A percentile compares a stretch with the other conserved stretches of the same genome.
Conservation (phyloP, 2,888 invertebrate genomes). For the Frankliniella fusca region DNA sequence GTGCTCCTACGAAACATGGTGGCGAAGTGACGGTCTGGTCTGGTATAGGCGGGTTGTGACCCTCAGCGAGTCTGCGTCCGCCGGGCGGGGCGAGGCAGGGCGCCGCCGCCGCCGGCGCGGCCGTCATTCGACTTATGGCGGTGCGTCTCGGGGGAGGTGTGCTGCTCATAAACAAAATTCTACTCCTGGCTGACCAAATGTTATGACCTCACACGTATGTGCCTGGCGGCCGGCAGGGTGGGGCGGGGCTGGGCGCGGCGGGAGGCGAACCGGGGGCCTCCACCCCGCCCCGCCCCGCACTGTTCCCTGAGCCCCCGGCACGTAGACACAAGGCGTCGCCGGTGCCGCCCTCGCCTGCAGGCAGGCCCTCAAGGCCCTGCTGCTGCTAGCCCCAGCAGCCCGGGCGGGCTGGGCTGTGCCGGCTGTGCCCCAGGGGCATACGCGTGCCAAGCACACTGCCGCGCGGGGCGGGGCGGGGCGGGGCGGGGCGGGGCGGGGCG, state of each 20-base stretch:
- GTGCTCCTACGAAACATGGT: too few species aligned
- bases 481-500: not conserved
- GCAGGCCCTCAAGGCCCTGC: not conserved
- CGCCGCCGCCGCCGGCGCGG: too few species aligned
- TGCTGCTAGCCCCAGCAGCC: not conserved
- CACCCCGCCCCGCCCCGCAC: not conserved
- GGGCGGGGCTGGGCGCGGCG: not conserved
- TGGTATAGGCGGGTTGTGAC: too few species aligned
- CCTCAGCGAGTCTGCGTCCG: not conserved
- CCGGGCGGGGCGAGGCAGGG: not conserved
- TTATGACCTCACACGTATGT: conserved; percentile 26
- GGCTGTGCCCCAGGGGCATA: not conserved
- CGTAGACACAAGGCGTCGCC: conserved; percentile 8
- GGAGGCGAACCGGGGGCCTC: not conserved
- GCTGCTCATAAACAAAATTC: conserved; percentile 21
- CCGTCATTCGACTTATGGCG: not conserved
- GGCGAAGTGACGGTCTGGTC: too few species aligned
- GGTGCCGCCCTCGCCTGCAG: too few species aligned
- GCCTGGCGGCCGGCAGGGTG: not conserved
- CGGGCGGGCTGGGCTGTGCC: not conserved
- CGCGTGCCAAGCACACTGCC: too few species aligned
- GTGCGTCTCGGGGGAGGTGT: conserved; percentile 8
- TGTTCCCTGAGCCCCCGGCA: not conserved
- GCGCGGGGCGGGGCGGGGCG: not conserved
- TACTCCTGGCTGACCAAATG: conserved; percentile 8